phyloP scores from a whole-genome alignment of 2,797 vertebrate genomes.

The Netta rufina region DNA sequence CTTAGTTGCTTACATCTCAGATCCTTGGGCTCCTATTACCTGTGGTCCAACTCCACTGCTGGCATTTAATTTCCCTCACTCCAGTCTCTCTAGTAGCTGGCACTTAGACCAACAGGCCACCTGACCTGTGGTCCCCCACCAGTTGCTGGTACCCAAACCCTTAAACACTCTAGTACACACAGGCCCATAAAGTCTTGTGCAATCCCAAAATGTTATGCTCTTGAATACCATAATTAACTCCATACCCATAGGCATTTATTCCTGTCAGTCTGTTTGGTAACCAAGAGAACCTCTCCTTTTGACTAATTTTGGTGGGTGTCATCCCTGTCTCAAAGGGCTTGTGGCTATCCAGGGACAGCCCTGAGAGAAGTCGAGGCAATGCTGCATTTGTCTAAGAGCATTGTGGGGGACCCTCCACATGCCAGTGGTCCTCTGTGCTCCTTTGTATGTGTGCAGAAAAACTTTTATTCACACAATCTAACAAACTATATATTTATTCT shows the following conservation, averaged over 20 bases:
- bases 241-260: background rate
- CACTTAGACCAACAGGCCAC: background rate
- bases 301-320: background rate
- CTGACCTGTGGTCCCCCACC: background rate
- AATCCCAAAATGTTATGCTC: background rate
- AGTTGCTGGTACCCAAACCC: background rate
- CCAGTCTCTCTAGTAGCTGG: background rate
- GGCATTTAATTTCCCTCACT: background rate
- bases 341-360: background rate
- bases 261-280: background rate
- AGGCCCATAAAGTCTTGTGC: background rate
- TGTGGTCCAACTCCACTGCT: background rate
- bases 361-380: fast-evolving
- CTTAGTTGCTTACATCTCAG: background rate
- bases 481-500: background rate
- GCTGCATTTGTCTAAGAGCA: background rate
- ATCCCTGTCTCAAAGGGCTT: background rate
- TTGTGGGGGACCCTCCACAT: background rate
- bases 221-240: background rate
- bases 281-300: background rate
- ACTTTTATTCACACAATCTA: background rate
- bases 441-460: background rate
- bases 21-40: too few species aligned
- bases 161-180: background rate
- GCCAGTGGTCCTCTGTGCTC: fast-evolving